phyloP scores from a whole-genome alignment of 2,113 vertebrate species.

The Silurus meridionalis region DNA sequence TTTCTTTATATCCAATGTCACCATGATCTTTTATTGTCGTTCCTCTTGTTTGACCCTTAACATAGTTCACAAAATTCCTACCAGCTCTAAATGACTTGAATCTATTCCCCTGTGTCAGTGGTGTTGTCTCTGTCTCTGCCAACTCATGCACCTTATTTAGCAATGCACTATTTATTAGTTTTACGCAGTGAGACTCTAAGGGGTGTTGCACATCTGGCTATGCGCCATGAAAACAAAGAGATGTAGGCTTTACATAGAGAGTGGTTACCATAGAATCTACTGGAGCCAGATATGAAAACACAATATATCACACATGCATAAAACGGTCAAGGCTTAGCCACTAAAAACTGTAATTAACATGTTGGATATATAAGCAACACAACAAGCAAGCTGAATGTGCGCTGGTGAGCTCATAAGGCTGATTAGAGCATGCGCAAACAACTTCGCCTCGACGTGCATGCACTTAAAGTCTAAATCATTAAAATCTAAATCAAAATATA shows the following conservation, averaged over 20 bases:
- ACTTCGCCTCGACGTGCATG: neutral
- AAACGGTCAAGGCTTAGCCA: neutral
- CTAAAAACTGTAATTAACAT: neutral
- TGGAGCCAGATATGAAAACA: neutral
- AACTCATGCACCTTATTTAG: constrained; percentile 44
- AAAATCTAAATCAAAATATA: neutral
- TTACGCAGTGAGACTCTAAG: constrained; percentile 48
- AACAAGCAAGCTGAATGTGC: neutral
- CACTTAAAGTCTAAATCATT: neutral
- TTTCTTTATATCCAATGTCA: neutral
- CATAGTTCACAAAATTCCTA: neutral
- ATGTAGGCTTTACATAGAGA: constrained; percentile 4
- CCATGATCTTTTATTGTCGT: neutral
- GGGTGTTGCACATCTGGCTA: constrained; percentile 63
- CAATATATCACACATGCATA: neutral
- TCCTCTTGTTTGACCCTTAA: neutral
- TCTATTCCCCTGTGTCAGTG: neutral
- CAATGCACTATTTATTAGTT: constrained; percentile 67
- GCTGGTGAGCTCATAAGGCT: neutral
- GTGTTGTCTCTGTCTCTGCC: neutral
- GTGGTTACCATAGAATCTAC: neutral
- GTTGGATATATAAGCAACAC: neutral
- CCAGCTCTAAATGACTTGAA: neutral
- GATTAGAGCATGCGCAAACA: neutral
- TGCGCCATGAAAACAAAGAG: constrained; percentile 48